Evolutionary conservation across 2,797 vertebrate genomes (phyloP).

Genomic region (Fistularia commersonii): DNA sequence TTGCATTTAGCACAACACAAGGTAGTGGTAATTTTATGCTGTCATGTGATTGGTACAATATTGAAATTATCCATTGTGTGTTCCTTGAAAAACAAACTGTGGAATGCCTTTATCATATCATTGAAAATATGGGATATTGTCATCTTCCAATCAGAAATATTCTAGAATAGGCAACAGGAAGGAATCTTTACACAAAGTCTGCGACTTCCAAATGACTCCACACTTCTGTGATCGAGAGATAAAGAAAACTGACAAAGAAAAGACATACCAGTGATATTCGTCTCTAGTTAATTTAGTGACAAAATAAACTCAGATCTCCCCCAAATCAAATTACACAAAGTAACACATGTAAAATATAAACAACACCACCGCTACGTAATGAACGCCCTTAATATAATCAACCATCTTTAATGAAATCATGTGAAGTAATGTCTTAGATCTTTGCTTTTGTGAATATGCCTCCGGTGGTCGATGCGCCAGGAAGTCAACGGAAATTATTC

Average conservation of each 20-base stretch:
- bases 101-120: constrained; percentile 27
- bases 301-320: constrained; percentile 61
- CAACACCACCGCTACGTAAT: constrained; percentile 33
- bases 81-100: constrained; percentile 20
- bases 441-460: constrained; percentile 71
- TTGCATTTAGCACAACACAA: constrained; percentile 62
- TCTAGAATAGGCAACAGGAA: constrained; percentile 7
- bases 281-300: constrained; percentile 63
- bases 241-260: constrained; percentile 37
- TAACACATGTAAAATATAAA: constrained; percentile 25
- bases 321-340: constrained; percentile 59
- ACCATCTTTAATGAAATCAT: constrained; percentile 71
- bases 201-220: constrained; percentile 47
- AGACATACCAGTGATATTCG: constrained; percentile 22
- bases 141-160: constrained; percentile 41
- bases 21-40: constrained; percentile 55
- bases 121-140: constrained; percentile 22
- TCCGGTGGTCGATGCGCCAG: constrained; percentile 63
- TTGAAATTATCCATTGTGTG: constrained; percentile 43
- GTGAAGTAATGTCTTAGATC: constrained; percentile 72
- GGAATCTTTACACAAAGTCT: constrained; percentile 23
- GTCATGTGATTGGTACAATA: constrained; percentile 41
- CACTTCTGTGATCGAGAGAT: constrained; percentile 44
- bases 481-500: constrained; percentile 71
- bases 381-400: constrained; percentile 64